These are phyloP conservation scores for Pimpla rufipes DNA, from an alignment of 2,888 invertebrate species.

Conservation along the genomic window DNA sequence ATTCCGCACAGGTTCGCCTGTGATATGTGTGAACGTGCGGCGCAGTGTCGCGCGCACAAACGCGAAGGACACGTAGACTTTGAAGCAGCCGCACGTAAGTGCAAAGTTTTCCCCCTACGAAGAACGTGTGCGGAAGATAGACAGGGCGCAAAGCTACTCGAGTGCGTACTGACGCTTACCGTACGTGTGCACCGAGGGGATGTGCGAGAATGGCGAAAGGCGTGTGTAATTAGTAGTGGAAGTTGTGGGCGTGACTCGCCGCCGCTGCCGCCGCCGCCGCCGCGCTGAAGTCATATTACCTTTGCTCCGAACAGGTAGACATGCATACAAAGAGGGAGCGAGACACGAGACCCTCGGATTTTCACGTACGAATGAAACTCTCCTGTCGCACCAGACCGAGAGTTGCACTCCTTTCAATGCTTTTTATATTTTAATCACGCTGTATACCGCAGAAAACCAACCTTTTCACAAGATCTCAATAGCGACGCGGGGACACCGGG, in stretches of 20 bases:
- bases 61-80: too few species aligned
- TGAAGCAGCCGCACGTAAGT: too few species aligned
- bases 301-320: slow-evolving; percentile 28
- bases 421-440: not conserved
- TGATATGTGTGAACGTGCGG: too few species aligned
- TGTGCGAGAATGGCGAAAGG: slow-evolving; percentile 25
- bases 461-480: not conserved
- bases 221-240: slow-evolving; percentile 54
- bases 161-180: slow-evolving; percentile 28
- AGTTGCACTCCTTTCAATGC: not conserved
- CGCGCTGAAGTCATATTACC: slow-evolving; percentile 20
- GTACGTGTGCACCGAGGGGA: not conserved
- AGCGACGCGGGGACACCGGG: too few species aligned
- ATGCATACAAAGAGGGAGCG: not conserved
- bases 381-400: slow-evolving; percentile 11
- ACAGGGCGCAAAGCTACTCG: slow-evolving; percentile 11
- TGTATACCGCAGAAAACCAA: not conserved
- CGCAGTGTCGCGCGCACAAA: too few species aligned
- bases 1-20: too few species aligned
- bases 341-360: not conserved
- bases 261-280: too few species aligned
- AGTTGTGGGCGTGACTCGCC: slow-evolving; percentile 38
- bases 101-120: not conserved
- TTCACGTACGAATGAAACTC: slow-evolving; percentile 21
- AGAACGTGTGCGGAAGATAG: not conserved